A percentile compares a stretch with the other conserved stretches of the same genome.
Conservation (phyloP, 1,140 invertebrate species). For the Onthophagus taurus region DNA sequence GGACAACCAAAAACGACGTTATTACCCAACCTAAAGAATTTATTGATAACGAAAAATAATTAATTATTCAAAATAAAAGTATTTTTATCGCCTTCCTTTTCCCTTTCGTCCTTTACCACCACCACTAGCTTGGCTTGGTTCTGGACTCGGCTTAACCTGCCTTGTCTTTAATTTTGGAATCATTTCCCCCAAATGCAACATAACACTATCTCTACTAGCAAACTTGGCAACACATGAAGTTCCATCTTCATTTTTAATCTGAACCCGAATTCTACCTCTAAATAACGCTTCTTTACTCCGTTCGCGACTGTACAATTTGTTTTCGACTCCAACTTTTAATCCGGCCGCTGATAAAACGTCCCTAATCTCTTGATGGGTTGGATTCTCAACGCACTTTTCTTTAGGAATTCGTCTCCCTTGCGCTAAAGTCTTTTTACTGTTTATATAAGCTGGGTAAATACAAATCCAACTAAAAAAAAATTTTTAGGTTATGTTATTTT, state of each 20-base stretch:
- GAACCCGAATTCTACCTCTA: slow-evolving; percentile 82
- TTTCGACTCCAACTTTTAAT: slow-evolving; percentile 82
- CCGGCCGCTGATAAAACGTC: slow-evolving; percentile 80
- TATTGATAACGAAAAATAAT: slow-evolving; percentile 1
- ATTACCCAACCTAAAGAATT: too few species aligned
- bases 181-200: slow-evolving; percentile 67
- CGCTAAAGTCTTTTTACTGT: slow-evolving; percentile 82
- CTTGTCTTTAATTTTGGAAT: slow-evolving; percentile 90
- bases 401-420: slow-evolving; percentile 80
- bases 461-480: slow-evolving; percentile 74
- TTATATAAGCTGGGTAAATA: slow-evolving; percentile 94
- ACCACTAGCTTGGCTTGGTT: slow-evolving; percentile 20
- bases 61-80: background rate
- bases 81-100: slow-evolving; percentile 23
- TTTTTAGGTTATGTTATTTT: slow-evolving; percentile 3
- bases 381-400: slow-evolving; percentile 85
- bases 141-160: slow-evolving; percentile 35
- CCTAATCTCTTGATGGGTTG: slow-evolving; percentile 84
- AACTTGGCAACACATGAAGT: slow-evolving; percentile 63
- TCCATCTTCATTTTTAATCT: slow-evolving; percentile 89
- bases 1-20: too few species aligned
- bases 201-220: slow-evolving; percentile 64
- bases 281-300: slow-evolving; percentile 75
- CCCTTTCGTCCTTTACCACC: slow-evolving; percentile 29
- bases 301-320: slow-evolving; percentile 89